phyloP scores from a whole-genome alignment of 2,113 vertebrate species.

The Oreochromis spilurus region DNA sequence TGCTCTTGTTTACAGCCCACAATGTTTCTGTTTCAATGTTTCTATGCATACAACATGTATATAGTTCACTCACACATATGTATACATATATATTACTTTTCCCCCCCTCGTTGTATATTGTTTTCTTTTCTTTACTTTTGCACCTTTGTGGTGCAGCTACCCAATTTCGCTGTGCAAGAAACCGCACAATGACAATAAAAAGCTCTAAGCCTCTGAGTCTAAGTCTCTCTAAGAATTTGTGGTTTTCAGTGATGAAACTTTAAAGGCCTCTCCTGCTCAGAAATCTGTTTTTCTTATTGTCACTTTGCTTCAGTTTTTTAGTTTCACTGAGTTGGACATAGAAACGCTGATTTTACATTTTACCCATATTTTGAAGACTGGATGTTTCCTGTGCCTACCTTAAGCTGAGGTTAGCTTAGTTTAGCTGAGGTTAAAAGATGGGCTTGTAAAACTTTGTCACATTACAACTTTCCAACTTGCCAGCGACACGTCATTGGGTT shows the following conservation, averaged over 20 bases:
- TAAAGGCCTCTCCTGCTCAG: neutral
- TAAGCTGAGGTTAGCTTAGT: neutral
- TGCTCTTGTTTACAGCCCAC: too few relatives aligned
- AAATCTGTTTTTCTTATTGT: neutral
- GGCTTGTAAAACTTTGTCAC: neutral
- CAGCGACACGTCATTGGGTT: neutral
- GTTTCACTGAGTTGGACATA: neutral
- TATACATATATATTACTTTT: too few relatives aligned
- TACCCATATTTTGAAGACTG: neutral
- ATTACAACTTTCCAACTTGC: neutral
- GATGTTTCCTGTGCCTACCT: neutral
- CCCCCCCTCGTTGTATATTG: too few relatives aligned
- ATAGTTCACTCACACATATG: too few relatives aligned
- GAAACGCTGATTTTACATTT: neutral
- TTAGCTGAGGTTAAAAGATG: neutral
- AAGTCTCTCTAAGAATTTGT: too few relatives aligned
- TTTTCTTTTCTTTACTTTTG: too few relatives aligned
- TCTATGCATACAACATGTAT: too few relatives aligned
- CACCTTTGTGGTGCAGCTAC: too few relatives aligned
- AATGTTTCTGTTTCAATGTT: too few relatives aligned
- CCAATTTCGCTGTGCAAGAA: too few relatives aligned
- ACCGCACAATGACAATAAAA: too few relatives aligned
- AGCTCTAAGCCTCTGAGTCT: too few relatives aligned
- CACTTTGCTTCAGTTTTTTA: neutral
- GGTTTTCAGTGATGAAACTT: neutral